Conservation (phyloP, 1,140 invertebrate genomes). For the Drosophila kurseongensis region DNA sequence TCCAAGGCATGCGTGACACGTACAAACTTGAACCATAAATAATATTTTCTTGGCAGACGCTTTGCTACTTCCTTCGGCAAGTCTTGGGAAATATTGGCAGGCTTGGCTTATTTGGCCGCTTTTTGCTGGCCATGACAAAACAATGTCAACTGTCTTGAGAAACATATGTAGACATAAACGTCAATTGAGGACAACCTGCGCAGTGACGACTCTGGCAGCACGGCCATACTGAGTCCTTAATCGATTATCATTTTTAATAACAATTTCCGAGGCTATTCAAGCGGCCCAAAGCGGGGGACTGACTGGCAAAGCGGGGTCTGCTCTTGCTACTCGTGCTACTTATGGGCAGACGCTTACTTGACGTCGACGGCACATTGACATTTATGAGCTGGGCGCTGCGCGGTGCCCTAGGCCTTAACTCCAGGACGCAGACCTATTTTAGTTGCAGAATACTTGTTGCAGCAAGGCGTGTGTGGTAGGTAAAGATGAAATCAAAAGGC, state of each 20-base stretch:
- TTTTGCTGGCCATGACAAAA: slow-evolving; percentile 65
- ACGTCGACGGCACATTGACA: slow-evolving; percentile 47
- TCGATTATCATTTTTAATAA: slow-evolving; percentile 85
- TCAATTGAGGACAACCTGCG: slow-evolving; percentile 60
- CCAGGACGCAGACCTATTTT: slow-evolving; percentile 41
- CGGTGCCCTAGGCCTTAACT: slow-evolving; percentile 11
- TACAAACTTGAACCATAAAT: slow-evolving; percentile 67
- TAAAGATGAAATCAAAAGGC: slow-evolving; percentile 54
- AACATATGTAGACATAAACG: slow-evolving; percentile 84
- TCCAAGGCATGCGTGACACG: slow-evolving; percentile 58
- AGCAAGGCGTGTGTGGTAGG: slow-evolving; percentile 9
- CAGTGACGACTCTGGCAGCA: slow-evolving; percentile 26
- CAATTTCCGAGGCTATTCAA: slow-evolving; percentile 61
- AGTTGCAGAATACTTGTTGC: slow-evolving; percentile 49
- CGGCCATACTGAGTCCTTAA: slow-evolving; percentile 56
- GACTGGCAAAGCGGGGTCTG: slow-evolving; percentile 6
- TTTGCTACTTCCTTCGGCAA: slow-evolving; percentile 47
- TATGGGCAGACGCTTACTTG: slow-evolving; percentile 56
- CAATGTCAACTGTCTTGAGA: slow-evolving; percentile 84
- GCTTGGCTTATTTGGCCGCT: slow-evolving; percentile 53
- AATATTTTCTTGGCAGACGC: slow-evolving; percentile 55
- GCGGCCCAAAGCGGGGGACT: background rate
- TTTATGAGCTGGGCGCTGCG: slow-evolving; percentile 59
- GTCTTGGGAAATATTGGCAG: slow-evolving; percentile 68
- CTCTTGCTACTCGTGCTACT: slow-evolving; percentile 21